Evolutionary conservation across 2,113 vertebrate genomes (phyloP).

Genomic region (Crotalus horridus): DNA sequence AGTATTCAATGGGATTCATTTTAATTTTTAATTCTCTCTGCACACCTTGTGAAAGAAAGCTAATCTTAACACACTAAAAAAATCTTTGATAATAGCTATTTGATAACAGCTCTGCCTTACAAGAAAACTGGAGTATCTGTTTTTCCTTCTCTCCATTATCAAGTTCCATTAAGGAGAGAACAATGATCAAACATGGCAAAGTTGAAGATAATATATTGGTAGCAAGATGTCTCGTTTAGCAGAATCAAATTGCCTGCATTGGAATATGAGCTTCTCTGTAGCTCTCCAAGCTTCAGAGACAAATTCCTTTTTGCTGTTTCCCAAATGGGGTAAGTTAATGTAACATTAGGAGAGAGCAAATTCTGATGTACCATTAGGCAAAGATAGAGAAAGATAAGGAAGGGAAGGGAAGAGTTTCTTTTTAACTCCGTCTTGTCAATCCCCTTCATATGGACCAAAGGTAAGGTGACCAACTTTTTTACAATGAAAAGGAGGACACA

Average conservation of each 20-base stretch:
- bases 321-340: neutral
- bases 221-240: slow-evolving; percentile 2
- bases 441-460: neutral
- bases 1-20: neutral
- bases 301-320: neutral
- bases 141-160: slow-evolving; percentile 50
- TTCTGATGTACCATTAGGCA: neutral
- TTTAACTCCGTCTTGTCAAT: neutral
- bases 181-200: neutral
- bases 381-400: neutral
- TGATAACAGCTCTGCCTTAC: slow-evolving; percentile 39
- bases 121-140: slow-evolving; percentile 36
- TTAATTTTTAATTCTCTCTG: slow-evolving; percentile 40
- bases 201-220: neutral
- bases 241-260: slow-evolving; percentile 2
- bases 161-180: slow-evolving; percentile 52
- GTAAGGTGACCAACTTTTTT: too few relatives aligned
- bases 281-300: neutral
- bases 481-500: too few relatives aligned
- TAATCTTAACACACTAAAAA: slow-evolving; percentile 18
- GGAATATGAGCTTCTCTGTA: neutral
- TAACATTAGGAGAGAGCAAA: neutral
- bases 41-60: slow-evolving; percentile 26
- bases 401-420: neutral
- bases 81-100: slow-evolving; percentile 16